Base-by-base conservation (phyloP, 2,113 vertebrate genomes). In the Psettodes erumei region DNA sequence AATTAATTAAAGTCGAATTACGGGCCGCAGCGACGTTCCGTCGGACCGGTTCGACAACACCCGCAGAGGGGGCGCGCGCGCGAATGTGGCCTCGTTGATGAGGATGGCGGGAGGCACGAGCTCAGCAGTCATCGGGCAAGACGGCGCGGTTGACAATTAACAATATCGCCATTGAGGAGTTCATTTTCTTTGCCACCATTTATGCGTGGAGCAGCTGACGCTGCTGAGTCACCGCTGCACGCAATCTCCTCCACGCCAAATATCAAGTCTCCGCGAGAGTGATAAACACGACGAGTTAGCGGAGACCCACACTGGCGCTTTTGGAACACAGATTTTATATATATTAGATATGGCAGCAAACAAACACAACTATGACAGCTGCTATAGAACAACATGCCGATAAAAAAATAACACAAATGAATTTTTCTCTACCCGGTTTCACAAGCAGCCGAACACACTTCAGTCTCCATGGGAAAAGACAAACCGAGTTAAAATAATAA, bases 1-100 rank as follows among this genome's bases (percentile, higher is more conserved):
- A 93, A 90, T 93, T 93, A 91, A 94, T 94, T 94, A 94, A 94
- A 94, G 91, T 92, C 51, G 92, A 94, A 94, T 94, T 94, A 94
- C 80, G 85, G 89, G 78, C 80, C 50, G 68, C 84, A 53, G 87
- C 87, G 84, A 88, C 87, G 87, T 88, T 85, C 86, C 64, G 58
- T 70, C 79, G 45, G 88, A 80, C 78, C 85, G 88, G 86, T 86
- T 83, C 53, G 85, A 85, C 80, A 83, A 79, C 66, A 59, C 63
- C 87, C 69, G 37, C 13, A 62, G 78, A 76, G 73, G 85, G 70
- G 16, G 63, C n/a, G 58, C 18, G 63, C n/a, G 58, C 53, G 68
- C 78, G 70, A 88, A 87, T 79, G 82, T 33, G 79, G 77, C 81
- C 70, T 79, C 79, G 55, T 80, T 83, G 55, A 72, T 79, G 71